Percentiles rank a stretch among this genome's conserved stretches.
Evolutionary conservation across 2,888 invertebrate species (phyloP).

Genomic region (Disparrhopalites patrizii): DNA sequence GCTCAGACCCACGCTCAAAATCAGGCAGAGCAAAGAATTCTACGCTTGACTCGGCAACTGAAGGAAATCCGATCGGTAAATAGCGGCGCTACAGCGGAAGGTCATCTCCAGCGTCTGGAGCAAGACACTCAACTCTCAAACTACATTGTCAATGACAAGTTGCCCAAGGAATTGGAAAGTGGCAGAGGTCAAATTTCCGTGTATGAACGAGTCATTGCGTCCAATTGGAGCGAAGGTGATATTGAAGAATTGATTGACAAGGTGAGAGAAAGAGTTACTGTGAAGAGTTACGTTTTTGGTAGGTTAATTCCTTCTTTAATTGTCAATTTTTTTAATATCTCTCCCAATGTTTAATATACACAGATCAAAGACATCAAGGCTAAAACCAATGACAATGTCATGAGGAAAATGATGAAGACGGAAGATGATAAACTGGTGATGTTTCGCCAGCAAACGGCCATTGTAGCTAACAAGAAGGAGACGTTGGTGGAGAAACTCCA

Average conservation of each 20-base stretch:
- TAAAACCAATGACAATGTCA: slow-evolving; percentile 68
- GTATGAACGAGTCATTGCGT: slow-evolving; percentile 64
- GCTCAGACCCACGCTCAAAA: slow-evolving; percentile 57
- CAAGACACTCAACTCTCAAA: slow-evolving; percentile 72
- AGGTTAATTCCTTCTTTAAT: no score
- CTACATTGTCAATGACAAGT: slow-evolving; percentile 72
- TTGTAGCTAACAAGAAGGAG: slow-evolving; percentile 75
- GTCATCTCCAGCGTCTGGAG: slow-evolving; percentile 66
- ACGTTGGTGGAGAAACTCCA: slow-evolving; percentile 66
- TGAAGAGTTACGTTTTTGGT: no score
- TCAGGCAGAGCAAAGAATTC: slow-evolving; percentile 57
- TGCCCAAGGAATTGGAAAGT: slow-evolving; percentile 67
- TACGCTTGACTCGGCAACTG: slow-evolving; percentile 65
- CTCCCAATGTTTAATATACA: no score
- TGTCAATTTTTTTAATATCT: no score
- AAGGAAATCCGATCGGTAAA: slow-evolving; percentile 59
- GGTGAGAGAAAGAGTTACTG: no score
- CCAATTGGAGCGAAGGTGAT: slow-evolving; percentile 64
- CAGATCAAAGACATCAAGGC: slow-evolving; percentile 55
- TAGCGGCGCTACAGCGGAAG: slow-evolving; percentile 61
- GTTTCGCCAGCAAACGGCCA: slow-evolving; percentile 78
- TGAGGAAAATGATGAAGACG: slow-evolving; percentile 62
- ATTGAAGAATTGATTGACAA: slow-evolving; percentile 61
- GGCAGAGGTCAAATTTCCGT: slow-evolving; percentile 65
- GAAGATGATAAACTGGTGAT: slow-evolving; percentile 71